phyloP scores from a whole-genome alignment of 2,113 vertebrate species.

The Tenebrosternarchus preto region DNA sequence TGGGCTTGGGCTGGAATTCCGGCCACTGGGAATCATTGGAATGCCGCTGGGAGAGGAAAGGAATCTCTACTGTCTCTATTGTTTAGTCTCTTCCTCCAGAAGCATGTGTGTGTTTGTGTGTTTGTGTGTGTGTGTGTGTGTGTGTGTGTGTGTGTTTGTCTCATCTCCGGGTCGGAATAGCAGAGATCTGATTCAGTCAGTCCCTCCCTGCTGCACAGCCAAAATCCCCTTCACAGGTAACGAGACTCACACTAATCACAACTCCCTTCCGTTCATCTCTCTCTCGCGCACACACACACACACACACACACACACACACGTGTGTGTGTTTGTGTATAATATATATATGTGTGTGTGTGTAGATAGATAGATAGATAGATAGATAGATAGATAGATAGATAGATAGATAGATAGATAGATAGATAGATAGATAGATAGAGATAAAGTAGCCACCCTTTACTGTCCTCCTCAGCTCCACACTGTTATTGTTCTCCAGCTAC shows the following conservation, averaged over 20 bases:
- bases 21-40: slow-evolving; percentile 80
- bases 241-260: slow-evolving; percentile 29
- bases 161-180: slow-evolving; percentile 65
- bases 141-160: slow-evolving; percentile 35
- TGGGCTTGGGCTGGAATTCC: slow-evolving; percentile 75
- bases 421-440: too few relatives aligned
- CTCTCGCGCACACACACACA: slow-evolving; percentile 21
- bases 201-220: slow-evolving; percentile 62
- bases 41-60: slow-evolving; percentile 95
- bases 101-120: background rate
- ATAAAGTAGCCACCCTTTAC: too few relatives aligned
- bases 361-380: too few relatives aligned
- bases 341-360: too few relatives aligned
- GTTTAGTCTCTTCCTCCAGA: slow-evolving; percentile 91
- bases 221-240: slow-evolving; percentile 44
- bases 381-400: too few relatives aligned
- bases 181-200: slow-evolving; percentile 35
- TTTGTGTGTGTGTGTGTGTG: slow-evolving; percentile 2
- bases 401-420: too few relatives aligned
- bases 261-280: slow-evolving; percentile 53
- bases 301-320: slow-evolving; percentile 20
- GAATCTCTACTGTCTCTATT: slow-evolving; percentile 99
- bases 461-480: too few relatives aligned
- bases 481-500: too few relatives aligned
- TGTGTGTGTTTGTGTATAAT: too few relatives aligned